These are phyloP conservation scores for Melanotaenia parkinsoni DNA, from an alignment of 2,797 vertebrate genomes.

Conservation along the genomic window DNA sequence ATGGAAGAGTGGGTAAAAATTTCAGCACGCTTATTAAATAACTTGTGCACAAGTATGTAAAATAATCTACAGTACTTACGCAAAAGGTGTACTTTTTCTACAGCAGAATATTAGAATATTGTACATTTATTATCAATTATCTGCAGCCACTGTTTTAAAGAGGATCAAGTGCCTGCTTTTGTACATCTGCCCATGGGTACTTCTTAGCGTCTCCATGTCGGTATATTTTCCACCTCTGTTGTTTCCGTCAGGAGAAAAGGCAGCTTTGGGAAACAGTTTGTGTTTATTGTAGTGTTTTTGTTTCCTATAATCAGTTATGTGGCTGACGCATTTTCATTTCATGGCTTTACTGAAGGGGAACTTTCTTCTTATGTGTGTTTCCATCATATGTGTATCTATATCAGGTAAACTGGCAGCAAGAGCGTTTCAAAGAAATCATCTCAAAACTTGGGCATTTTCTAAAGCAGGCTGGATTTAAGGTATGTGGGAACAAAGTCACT, in stretches of 20 bases:
- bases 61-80: background rate
- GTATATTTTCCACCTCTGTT: background rate
- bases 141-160: background rate
- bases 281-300: slow-evolving; percentile 17
- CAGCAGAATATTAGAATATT: background rate
- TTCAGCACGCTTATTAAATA: background rate
- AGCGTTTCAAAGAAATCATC: slow-evolving; percentile 92
- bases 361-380: slow-evolving; percentile 31
- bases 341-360: slow-evolving; percentile 33
- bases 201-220: background rate
- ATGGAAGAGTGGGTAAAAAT: background rate
- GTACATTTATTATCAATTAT: background rate
- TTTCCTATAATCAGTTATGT: slow-evolving; percentile 36
- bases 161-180: background rate
- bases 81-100: background rate
- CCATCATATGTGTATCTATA: slow-evolving; percentile 40
- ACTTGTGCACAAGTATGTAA: background rate
- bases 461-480: slow-evolving; percentile 99
- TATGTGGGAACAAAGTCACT: slow-evolving; percentile 56
- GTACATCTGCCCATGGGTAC: background rate
- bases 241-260: slow-evolving; percentile 14
- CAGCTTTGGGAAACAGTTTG: background rate
- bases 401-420: slow-evolving; percentile 97
- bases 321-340: slow-evolving; percentile 43
- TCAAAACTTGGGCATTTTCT: slow-evolving; percentile 96